These are phyloP conservation scores for Amphibalanus amphitrite DNA, from an alignment of 1,140 invertebrate genomes.

Conservation along the genomic window DNA sequence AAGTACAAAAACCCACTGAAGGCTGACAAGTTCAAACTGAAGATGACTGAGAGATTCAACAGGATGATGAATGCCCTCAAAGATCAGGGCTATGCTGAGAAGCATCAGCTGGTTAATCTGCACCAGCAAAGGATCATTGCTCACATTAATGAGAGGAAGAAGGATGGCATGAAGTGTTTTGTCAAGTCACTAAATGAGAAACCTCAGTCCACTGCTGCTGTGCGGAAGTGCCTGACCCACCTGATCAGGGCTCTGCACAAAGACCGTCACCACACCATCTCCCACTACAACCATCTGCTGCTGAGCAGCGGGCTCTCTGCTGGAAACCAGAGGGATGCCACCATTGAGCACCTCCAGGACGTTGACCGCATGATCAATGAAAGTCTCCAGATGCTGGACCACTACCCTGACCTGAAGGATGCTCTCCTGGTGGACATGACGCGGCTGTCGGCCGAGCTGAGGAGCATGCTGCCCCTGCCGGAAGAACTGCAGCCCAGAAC, in stretches of 20 bases:
- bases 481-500: slow-evolving; percentile 11
- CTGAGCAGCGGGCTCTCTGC: slow-evolving; percentile 66
- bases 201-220: slow-evolving; percentile 51
- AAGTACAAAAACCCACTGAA: slow-evolving; percentile 69
- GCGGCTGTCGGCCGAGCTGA: slow-evolving; percentile 38
- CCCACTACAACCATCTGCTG: slow-evolving; percentile 79
- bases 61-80: slow-evolving; percentile 81
- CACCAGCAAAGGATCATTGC: slow-evolving; percentile 81
- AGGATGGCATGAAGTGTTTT: slow-evolving; percentile 86
- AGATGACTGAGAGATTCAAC: slow-evolving; percentile 92
- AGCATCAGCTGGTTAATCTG: slow-evolving; percentile 84
- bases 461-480: slow-evolving; percentile 57
- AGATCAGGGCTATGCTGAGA: slow-evolving; percentile 86
- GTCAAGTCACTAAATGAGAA: slow-evolving; percentile 72
- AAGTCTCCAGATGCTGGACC: slow-evolving; percentile 55
- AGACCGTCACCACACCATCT: slow-evolving; percentile 86
- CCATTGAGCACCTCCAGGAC: slow-evolving; percentile 63
- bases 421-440: slow-evolving; percentile 4
- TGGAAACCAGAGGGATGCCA: slow-evolving; percentile 65
- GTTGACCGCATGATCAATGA: slow-evolving; percentile 85
- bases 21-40: slow-evolving; percentile 87
- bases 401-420: slow-evolving; percentile 36
- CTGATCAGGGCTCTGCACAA: slow-evolving; percentile 76
- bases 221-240: slow-evolving; percentile 83
- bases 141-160: slow-evolving; percentile 89